Percentiles rank a stretch among this genome's conserved stretches.
These are phyloP conservation scores for Lepidostoma basale DNA, from an alignment of 1,140 invertebrate genomes.

Conservation along the genomic window DNA sequence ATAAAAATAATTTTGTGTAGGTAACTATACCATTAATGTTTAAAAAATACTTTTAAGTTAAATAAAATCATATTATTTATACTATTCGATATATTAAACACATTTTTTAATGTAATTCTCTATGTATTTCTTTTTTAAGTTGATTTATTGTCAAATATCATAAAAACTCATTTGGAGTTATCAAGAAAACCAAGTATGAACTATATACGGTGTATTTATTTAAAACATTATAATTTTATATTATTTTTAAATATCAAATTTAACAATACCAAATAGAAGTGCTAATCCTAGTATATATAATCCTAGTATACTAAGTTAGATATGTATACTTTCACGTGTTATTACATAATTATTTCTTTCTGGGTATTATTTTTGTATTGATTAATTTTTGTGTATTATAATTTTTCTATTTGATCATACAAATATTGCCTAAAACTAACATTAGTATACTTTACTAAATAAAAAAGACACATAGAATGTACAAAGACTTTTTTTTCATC, in stretches of 20 bases:
- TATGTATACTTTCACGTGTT: constrained; percentile 14
- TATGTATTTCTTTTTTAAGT: constrained; percentile 14
- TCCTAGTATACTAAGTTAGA: constrained; percentile 29
- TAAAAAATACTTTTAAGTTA: background rate
- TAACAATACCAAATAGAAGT: constrained; percentile 47
- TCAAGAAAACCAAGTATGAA: no score
- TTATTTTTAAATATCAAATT: constrained; percentile 32
- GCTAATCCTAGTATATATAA: constrained; percentile 43
- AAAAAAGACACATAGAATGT: constrained; percentile 27
- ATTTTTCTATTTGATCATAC: constrained; percentile 27
- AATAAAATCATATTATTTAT: constrained; percentile 1
- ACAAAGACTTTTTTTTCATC: constrained; percentile 10
- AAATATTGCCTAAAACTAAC: constrained; percentile 44
- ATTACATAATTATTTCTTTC: constrained; percentile 3
- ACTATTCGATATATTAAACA: background rate
- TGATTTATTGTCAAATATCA: no score
- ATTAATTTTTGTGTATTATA: constrained; percentile 21
- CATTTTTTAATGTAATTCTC: background rate
- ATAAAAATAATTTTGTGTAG: no score
- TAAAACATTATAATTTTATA: no score
- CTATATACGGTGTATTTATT: no score
- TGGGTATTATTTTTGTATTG: constrained; percentile 30
- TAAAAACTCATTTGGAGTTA: no score
- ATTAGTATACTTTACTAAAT: constrained; percentile 44
- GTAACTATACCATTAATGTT: background rate